Base-by-base conservation (phyloP, 1,140 invertebrate species). In the Drosophila eugracilis region DNA sequence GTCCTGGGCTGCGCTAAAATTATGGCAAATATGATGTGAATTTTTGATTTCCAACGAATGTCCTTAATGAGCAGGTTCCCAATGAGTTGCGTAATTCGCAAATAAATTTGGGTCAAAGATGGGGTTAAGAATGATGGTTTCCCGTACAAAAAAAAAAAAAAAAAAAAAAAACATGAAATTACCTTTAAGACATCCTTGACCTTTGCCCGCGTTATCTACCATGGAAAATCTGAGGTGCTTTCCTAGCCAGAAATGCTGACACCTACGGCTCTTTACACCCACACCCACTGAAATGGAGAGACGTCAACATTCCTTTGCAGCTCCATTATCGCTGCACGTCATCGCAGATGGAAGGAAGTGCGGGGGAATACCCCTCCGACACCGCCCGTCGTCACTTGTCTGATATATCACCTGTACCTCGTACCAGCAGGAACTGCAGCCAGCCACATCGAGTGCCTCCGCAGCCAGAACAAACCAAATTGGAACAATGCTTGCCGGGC, bases 351-450 rank as follows among this genome's bases (percentile, higher is more conserved):
- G 34, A 28, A 37, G 44, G 22, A 63, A 19, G 15, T 9, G 36
- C 41, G 22, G 69, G 30, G 39, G 15, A 44, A 14, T 30, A 7
- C 41, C 30, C 39, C 21, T 4, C 3, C 36, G 41, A 42, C 41
- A 78, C 71, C 75, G 71, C 70, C 78, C 83, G 83, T 88, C 83
- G 83, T 89, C 83, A 88, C 78, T 88, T 88, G 83, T 88, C 83
- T 89, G 83, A 88, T 89, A 83, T 89, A 88, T 89, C 83, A 83
- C 83, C 84, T 83, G 84, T 88, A 74, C 32, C 39, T 32, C 30
- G 63, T 60, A 49, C 47, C 48, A 57, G 57, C 52, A 45, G 36
- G 54, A 67, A 55, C 42, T 5, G 15, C 19, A 21, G 15, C 21
- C 41, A 44, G 9, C 21, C 41, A 44, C 21, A 44, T 44, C 50